A percentile compares a stretch with the other conserved stretches of the same genome.
phyloP scores from a whole-genome alignment of 64 coral and sea anemone species.

The Hydrozoanthus tunicans region DNA sequence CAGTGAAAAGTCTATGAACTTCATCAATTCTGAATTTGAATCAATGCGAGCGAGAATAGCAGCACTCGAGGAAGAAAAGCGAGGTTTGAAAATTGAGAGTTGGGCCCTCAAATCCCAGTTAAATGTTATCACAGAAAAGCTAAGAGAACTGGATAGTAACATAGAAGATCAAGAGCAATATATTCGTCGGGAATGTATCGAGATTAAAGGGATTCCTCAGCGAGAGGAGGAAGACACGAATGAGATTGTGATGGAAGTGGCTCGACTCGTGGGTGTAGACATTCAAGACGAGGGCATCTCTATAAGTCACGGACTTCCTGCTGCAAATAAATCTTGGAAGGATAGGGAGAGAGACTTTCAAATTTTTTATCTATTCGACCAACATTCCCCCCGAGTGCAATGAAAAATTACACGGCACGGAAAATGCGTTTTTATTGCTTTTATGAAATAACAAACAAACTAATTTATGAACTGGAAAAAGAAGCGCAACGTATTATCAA shows the following conservation, averaged over 20 bases:
- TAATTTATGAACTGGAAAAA: too few species aligned
- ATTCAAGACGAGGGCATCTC: not conserved
- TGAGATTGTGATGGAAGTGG: not conserved
- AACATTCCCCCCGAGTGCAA: too few species aligned
- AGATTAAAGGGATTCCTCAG: not conserved
- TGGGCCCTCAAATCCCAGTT: slow-evolving; percentile 19
- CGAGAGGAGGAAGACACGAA: not conserved
- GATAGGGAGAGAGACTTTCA: not conserved
- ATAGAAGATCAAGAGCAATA: not conserved
- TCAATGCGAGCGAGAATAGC: not conserved
- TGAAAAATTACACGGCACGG: too few species aligned
- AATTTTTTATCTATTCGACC: too few species aligned
- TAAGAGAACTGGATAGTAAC: not conserved
- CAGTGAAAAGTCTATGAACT: slow-evolving; percentile 31
- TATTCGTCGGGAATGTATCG: not conserved
- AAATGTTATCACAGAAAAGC: slow-evolving; percentile 9
- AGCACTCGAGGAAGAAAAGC: slow-evolving; percentile 30
- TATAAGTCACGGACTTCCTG: not conserved
- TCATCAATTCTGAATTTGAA: slow-evolving; percentile 16
- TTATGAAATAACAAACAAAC: too few species aligned
- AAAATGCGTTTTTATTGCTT: too few species aligned
- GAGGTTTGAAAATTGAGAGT: slow-evolving; percentile 21
- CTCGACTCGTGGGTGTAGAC: not conserved
- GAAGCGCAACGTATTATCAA: too few species aligned
- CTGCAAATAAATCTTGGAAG: not conserved